Base-by-base conservation (phyloP, 2,797 vertebrate species). In the Falco concolor region DNA sequence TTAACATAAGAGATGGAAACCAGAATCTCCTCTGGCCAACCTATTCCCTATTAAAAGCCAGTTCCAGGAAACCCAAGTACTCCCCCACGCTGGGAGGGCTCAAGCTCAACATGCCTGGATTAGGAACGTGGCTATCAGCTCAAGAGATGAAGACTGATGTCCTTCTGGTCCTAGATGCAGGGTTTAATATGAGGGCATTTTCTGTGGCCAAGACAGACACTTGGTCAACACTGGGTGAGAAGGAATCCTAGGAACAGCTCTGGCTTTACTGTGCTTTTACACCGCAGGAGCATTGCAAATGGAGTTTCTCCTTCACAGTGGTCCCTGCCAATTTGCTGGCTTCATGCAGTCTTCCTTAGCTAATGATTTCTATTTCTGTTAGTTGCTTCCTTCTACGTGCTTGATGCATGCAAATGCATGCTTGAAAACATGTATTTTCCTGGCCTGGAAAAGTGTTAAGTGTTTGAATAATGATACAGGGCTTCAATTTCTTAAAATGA, bases 1-100 rank as follows among this genome's bases (percentile, higher is more conserved):
- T 91, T 97, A 96, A 75, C 15, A 13, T 12, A 36, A 78, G 54
- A 97, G 94, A 97, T 93, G 87, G 95, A 97, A 95, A 96, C 32
- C 93, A 96, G 96, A 96, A 96, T 91, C 75, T 93, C 22, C 17
- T 94, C 65, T 87, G 95, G 77, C 74, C 70, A 76, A 68, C 92
- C 61, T 88, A 95, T 87, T 80, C 34, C 60, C 42, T 59, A 92
- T 93, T 97, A 97, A 96, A 95, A 95, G 44, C 42, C 83, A 95
- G 40, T 89, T 92, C 89, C 79, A 95, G 87, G 70, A 97, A 97
- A 94, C 24, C 56, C n/a, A 95, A 84, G 67, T 61, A 91, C 76
- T 95, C 81, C 77, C 72, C 84, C 75, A 67, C 7, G 72, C 84
- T 88, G 90, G 72, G 96, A 97, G 81, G 93, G 95, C 63, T 92